phyloP scores from a whole-genome alignment of 2,113 vertebrate genomes.

The Microcebus ravelobensis region DNA sequence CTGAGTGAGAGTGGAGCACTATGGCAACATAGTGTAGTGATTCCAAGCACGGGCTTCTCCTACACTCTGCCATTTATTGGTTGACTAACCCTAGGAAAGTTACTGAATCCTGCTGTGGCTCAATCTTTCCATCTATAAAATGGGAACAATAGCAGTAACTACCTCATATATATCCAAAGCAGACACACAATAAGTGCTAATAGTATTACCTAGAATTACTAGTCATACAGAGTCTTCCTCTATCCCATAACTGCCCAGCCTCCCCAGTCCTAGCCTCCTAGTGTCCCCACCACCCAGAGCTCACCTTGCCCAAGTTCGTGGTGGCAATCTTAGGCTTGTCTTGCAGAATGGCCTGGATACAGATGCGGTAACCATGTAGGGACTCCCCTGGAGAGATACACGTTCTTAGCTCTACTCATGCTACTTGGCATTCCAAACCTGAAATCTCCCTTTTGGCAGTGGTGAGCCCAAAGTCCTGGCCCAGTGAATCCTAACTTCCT shows the following conservation, averaged over 20 bases:
- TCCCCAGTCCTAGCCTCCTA: background rate
- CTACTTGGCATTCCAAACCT: background rate
- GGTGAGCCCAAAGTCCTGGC: background rate
- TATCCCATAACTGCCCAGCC: background rate
- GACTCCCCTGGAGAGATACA: constrained; percentile 87
- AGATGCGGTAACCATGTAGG: constrained; percentile 95
- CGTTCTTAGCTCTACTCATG: background rate
- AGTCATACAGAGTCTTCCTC: background rate
- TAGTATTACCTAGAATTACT: too few relatives aligned
- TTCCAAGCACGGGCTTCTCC: background rate
- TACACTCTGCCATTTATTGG: background rate
- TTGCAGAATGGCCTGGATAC: constrained; percentile 94
- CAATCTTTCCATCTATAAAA: background rate
- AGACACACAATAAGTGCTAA: background rate
- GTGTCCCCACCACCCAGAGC: constrained; percentile 44
- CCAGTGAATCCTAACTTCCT: background rate
- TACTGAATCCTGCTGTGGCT: background rate
- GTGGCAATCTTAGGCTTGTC: constrained; percentile 93
- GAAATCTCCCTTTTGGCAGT: background rate
- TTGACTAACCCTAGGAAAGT: background rate
- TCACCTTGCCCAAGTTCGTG: constrained; percentile 91
- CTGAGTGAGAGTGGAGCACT: background rate
- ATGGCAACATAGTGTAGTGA: rapidly evolving
- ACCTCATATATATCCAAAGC: background rate
- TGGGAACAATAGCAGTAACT: background rate